Conservation (phyloP, 2,113 vertebrate species). For the Pseudorasbora parva region DNA sequence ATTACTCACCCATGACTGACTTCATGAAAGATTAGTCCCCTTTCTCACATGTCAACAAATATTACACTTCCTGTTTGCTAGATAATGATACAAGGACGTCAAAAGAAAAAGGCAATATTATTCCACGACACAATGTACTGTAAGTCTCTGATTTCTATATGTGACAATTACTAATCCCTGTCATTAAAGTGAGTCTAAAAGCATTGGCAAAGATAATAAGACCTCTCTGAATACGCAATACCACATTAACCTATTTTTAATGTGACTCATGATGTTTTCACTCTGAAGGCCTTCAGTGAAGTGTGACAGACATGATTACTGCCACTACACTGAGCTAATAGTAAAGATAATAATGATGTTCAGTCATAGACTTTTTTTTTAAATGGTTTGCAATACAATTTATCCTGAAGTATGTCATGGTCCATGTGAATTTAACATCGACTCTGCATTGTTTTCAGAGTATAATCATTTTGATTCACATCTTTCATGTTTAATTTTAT, state of each 20-base stretch:
- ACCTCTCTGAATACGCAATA: neutral
- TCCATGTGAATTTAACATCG: neutral
- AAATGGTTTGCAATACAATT: too few species aligned
- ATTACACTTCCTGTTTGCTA: neutral
- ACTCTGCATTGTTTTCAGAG: too few species aligned
- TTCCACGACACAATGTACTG: neutral
- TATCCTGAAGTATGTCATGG: neutral
- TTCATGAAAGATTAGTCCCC: neutral
- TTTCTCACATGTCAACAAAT: neutral
- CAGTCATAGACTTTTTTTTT: too few species aligned
- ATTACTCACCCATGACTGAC: slow-evolving; percentile 9
- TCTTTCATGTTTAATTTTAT: neutral
- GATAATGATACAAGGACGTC: neutral
- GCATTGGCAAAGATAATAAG: neutral
- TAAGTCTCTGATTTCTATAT: neutral
- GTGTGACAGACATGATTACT: neutral
- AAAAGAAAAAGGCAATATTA: neutral
- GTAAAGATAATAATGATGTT: neutral
- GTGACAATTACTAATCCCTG: neutral
- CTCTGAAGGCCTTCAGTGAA: neutral
- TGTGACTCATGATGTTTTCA: neutral
- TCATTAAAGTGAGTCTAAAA: neutral
- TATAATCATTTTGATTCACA: too few species aligned
- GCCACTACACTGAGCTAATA: neutral
- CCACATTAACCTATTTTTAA: neutral